phyloP scores from a whole-genome alignment of 1,140 invertebrate genomes.

The Bombus soroeensis region DNA sequence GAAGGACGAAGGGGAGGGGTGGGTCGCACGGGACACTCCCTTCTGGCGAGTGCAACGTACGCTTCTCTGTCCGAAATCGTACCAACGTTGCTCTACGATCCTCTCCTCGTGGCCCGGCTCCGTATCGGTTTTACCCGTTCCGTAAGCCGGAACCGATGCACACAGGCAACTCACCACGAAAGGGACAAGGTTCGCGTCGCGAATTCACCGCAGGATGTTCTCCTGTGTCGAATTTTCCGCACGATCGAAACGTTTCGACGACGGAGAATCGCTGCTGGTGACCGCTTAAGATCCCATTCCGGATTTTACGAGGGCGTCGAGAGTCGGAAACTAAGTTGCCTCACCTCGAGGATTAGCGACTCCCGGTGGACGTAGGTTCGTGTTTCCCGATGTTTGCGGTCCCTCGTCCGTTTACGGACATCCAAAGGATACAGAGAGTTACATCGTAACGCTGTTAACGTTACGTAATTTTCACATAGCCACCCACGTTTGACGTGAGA shows the following conservation, averaged over 20 bases:
- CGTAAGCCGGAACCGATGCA: neutral
- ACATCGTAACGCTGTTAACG: neutral
- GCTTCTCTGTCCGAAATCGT: constrained; percentile 68
- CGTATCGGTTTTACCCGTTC: neutral
- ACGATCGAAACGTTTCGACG: constrained; percentile 48
- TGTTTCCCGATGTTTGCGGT: neutral
- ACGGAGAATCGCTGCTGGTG: neutral
- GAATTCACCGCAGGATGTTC: constrained; percentile 31
- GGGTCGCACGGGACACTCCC: constrained; percentile 71
- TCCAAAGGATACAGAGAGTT: neutral
- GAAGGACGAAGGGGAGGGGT: constrained; percentile 53
- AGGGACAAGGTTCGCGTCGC: neutral
- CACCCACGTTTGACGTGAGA: too few species aligned
- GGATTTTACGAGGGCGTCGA: constrained; percentile 17
- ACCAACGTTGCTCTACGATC: constrained; percentile 26
- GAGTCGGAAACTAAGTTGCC: neutral
- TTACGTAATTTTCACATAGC: neutral
- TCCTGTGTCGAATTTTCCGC: constrained; percentile 11
- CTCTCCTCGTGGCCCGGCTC: constrained; percentile 35
- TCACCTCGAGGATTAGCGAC: neutral
- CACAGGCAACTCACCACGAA: neutral
- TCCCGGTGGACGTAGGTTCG: neutral
- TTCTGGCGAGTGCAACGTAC: constrained; percentile 74
- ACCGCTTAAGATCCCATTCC: constrained; percentile 22
- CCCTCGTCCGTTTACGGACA: neutral